Evolutionary conservation across 2,797 vertebrate species (phyloP).

Genomic region (Lithobates pipiens): DNA sequence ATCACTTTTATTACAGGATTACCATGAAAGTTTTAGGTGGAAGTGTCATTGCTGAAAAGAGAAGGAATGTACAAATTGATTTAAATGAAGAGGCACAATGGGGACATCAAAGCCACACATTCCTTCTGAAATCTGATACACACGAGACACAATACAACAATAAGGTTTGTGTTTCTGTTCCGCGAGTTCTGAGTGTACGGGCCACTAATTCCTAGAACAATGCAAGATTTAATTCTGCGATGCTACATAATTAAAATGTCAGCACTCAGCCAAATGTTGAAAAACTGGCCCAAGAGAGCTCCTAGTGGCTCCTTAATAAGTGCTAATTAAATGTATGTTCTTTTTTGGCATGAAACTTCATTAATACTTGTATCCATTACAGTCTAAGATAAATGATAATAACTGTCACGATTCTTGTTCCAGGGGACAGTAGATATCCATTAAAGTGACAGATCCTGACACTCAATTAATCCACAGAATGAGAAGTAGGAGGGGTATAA

Average conservation of each 20-base stretch:
- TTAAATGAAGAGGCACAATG: conserved; percentile 13
- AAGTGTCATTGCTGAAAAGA: not conserved
- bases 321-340: conserved; percentile 64
- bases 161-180: conserved; percentile 39
- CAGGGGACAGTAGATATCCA: conserved; percentile 63
- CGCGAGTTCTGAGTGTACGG: conserved; percentile 17
- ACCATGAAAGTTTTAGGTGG: not conserved
- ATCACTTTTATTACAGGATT: not conserved
- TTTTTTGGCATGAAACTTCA: conserved; percentile 64
- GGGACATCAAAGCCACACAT: conserved; percentile 7
- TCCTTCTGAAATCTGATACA: conserved; percentile 32
- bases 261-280: conserved; percentile 63
- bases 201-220: conserved; percentile 53
- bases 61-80: not conserved
- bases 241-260: conserved; percentile 63
- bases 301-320: conserved; percentile 63
- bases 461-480: conserved; percentile 60
- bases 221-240: conserved; percentile 57
- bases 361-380: conserved; percentile 64
- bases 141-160: conserved; percentile 32
- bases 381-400: conserved; percentile 64
- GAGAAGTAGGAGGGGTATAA: conserved; percentile 58
- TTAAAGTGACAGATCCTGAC: conserved; percentile 62
- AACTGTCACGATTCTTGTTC: conserved; percentile 63
- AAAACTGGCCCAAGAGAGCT: conserved; percentile 63